A percentile compares a stretch with the other conserved stretches of the same genome.
Conservation (phyloP, 2,113 vertebrate species). For the Mustelus asterias region DNA sequence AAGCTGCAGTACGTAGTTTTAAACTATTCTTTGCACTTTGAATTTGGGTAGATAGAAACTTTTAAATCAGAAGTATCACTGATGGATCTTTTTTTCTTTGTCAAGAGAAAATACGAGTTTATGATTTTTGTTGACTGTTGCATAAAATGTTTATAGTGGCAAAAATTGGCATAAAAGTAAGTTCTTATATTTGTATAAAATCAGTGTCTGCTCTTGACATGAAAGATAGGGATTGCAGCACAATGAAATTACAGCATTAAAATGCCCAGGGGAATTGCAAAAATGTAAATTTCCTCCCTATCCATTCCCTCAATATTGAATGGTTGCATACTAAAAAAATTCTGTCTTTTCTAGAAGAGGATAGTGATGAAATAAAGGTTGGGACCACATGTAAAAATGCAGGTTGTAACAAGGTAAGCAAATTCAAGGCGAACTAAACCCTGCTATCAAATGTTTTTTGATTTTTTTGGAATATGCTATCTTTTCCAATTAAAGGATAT, state of each 20-base stretch:
- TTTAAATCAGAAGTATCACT: too few species aligned
- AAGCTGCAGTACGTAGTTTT: neutral
- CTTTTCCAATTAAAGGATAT: neutral
- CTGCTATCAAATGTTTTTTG: neutral
- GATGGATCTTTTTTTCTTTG: neutral
- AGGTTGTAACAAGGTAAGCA: conserved; percentile 81
- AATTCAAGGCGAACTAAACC: neutral
- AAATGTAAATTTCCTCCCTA: neutral
- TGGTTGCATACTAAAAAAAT: too few species aligned
- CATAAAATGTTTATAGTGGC: neutral
- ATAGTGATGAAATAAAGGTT: conserved; percentile 79
- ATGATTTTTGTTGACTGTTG: neutral
- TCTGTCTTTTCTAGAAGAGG: conserved; percentile 66
- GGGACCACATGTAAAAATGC: conserved; percentile 87
- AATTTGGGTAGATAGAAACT: too few species aligned
- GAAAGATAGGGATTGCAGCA: neutral
- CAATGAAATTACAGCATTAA: neutral
- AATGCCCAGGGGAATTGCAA: neutral
- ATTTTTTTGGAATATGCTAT: conserved; percentile 36
- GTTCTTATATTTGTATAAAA: neutral
- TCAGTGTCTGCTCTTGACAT: neutral
- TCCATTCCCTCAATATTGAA: neutral
- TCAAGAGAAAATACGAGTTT: neutral
- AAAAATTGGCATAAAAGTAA: neutral
- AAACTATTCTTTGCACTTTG: too few species aligned